Evolutionary conservation across 1,140 invertebrate species (phyloP).

Genomic region (Mizuhopecten yessoensis): DNA sequence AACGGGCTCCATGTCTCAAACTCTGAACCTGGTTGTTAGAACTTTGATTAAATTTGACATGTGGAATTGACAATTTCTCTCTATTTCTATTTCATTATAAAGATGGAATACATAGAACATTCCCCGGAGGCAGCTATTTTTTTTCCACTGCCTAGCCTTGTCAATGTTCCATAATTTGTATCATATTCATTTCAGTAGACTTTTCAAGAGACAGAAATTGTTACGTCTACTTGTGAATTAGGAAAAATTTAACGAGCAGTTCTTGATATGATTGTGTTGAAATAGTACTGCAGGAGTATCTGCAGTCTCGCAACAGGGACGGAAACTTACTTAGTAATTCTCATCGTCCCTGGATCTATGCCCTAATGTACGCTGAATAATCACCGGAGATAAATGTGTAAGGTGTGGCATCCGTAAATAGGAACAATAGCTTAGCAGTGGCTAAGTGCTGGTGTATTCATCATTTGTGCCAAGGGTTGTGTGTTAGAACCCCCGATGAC

Average conservation of each 20-base stretch:
- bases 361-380: background rate
- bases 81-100: conserved; percentile 13
- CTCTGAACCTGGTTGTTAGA: background rate
- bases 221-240: background rate
- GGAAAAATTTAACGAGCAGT: background rate
- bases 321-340: background rate
- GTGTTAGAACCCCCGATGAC: too few relatives aligned
- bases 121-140: background rate
- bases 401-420: too few relatives aligned
- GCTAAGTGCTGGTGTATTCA: background rate
- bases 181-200: conserved; percentile 20
- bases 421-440: background rate
- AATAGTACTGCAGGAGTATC: background rate
- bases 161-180: conserved; percentile 27
- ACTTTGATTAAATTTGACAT: conserved; percentile 28
- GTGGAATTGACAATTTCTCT: conserved; percentile 28
- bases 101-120: background rate
- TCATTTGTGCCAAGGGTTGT: too few relatives aligned
- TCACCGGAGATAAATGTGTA: background rate
- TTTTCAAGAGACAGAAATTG: conserved; percentile 28
- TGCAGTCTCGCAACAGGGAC: background rate
- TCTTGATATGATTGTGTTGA: background rate
- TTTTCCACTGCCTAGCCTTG: background rate
- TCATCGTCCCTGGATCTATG: background rate
- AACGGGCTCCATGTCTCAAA: background rate